These are phyloP conservation scores for Passerina amoena DNA, from an alignment of 2,113 vertebrate genomes.

Conservation along the genomic window DNA sequence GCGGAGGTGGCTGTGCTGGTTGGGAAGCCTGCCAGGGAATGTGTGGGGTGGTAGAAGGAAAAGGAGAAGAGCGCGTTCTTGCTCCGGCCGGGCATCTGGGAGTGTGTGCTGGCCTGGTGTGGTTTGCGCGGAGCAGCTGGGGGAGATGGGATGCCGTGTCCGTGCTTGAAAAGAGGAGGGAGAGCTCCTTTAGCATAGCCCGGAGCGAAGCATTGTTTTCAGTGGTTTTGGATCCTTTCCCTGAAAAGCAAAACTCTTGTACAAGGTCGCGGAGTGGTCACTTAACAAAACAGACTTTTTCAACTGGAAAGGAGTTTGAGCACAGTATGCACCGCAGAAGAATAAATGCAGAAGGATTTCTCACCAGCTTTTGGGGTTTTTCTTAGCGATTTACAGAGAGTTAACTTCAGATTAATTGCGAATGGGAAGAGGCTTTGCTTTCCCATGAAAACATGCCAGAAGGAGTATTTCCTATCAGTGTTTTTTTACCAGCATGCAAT, in stretches of 20 bases:
- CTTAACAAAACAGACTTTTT: background rate
- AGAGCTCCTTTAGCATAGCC: background rate
- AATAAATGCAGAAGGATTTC: background rate
- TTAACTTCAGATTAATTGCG: background rate
- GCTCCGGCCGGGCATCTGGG: background rate
- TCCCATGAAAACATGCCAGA: background rate
- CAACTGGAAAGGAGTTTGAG: background rate
- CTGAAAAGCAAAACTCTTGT: background rate
- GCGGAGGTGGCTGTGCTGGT: background rate
- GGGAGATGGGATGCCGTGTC: background rate
- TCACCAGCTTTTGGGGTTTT: rapidly evolving
- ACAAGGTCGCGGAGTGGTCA: background rate
- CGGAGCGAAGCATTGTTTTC: background rate
- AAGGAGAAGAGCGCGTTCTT: background rate
- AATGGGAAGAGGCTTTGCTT: background rate
- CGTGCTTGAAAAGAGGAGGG: background rate
- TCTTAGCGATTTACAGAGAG: background rate
- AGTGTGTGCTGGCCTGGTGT: background rate
- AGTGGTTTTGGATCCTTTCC: background rate
- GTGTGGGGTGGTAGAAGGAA: background rate
- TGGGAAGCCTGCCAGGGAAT: background rate
- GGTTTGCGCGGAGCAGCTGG: background rate
- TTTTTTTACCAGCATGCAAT: background rate
- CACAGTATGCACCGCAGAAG: rapidly evolving
- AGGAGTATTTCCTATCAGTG: background rate